Evolutionary conservation across 2,888 invertebrate genomes (phyloP).

Genomic region (Erebia epiphron): DNA sequence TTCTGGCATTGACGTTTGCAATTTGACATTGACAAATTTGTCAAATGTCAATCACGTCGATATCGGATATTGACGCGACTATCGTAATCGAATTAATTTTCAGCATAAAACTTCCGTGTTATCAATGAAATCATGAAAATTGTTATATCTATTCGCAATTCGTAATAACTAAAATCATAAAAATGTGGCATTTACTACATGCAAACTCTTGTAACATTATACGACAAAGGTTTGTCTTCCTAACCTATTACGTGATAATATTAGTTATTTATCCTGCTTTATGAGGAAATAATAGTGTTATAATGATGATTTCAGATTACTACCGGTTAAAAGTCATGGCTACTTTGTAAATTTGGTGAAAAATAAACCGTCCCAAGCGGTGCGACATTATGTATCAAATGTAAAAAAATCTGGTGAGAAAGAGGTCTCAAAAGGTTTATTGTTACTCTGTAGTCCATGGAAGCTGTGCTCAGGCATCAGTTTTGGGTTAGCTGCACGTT

Average conservation of each 20-base stretch:
- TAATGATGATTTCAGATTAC: conserved; percentile 57
- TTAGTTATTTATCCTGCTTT: conserved; percentile 15
- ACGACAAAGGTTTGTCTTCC: conserved; percentile 59
- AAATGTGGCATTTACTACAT: conserved; percentile 75
- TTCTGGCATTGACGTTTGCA: background rate
- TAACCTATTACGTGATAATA: conserved; percentile 12
- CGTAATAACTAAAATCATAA: conserved; percentile 35
- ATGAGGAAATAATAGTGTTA: conserved; percentile 34
- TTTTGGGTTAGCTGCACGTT: conserved; percentile 65
- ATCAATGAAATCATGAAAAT: conserved; percentile 52
- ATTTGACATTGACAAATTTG: conserved; percentile 7
- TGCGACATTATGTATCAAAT: conserved; percentile 61
- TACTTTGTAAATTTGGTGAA: conserved; percentile 60
- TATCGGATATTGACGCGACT: conserved; percentile 24
- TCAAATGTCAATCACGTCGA: conserved; percentile 1
- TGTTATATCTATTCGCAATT: conserved; percentile 25
- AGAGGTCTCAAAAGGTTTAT: conserved; percentile 55
- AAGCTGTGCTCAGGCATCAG: conserved; percentile 74
- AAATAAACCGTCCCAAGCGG: conserved; percentile 58
- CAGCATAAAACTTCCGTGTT: conserved; percentile 25
- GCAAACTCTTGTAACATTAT: conserved; percentile 58
- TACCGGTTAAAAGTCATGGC: conserved; percentile 57
- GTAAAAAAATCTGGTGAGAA: conserved; percentile 56
- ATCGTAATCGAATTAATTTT: conserved; percentile 40
- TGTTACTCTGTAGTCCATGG: conserved; percentile 69